These are phyloP conservation scores for Threskiornis aethiopicus DNA, from an alignment of 2,797 vertebrate genomes.

Conservation along the genomic window DNA sequence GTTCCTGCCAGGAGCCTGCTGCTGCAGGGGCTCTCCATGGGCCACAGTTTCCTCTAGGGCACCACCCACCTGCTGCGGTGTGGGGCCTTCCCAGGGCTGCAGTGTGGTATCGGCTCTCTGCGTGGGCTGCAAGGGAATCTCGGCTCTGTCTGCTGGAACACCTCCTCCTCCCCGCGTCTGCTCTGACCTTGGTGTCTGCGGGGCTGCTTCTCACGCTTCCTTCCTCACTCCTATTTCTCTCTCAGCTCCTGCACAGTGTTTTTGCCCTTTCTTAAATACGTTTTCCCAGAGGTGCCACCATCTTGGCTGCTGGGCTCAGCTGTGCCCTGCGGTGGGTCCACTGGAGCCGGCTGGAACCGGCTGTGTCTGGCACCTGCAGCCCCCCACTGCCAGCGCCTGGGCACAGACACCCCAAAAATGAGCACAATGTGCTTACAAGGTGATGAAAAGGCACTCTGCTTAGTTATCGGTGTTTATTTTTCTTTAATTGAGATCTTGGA, in stretches of 20 bases:
- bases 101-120: neutral
- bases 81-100: neutral
- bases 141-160: neutral
- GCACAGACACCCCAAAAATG: fast-evolving
- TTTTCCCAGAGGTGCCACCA: neutral
- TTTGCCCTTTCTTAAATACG: neutral
- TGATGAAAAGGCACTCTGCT: neutral
- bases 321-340: fast-evolving
- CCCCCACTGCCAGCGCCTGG: fast-evolving
- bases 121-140: neutral
- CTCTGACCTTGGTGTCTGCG: neutral
- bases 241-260: neutral
- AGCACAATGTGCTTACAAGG: neutral
- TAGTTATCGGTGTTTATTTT: neutral
- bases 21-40: neutral
- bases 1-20: neutral
- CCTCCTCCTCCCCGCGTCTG: neutral
- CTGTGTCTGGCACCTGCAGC: neutral
- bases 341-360: fast-evolving
- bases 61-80: neutral
- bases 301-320: neutral
- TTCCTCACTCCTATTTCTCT: neutral
- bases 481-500: neutral
- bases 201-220: neutral
- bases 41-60: neutral